These are phyloP conservation scores for Tamandua tetradactyla DNA, from an alignment of 2,797 vertebrate species.

Conservation along the genomic window DNA sequence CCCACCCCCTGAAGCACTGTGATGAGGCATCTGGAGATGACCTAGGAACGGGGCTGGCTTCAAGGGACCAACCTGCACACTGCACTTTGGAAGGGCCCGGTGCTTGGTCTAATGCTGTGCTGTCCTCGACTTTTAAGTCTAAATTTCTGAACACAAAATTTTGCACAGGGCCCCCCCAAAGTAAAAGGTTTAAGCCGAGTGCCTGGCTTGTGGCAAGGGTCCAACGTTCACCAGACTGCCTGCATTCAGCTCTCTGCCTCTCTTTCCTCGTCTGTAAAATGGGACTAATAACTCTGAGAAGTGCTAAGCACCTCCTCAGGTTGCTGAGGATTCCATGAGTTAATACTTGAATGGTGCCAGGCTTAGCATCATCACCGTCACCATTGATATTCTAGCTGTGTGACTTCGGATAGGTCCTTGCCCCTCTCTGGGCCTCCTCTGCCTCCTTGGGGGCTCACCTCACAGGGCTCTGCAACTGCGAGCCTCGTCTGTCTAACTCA, in stretches of 20 bases:
- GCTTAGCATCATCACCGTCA: background rate
- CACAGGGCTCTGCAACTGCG: accelerated
- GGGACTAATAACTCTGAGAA: background rate
- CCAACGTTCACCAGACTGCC: no score
- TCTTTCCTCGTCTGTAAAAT: background rate
- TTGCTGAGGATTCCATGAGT: background rate
- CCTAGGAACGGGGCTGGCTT: background rate
- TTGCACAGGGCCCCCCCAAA: no score
- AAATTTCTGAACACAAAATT: background rate
- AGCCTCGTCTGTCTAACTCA: accelerated
- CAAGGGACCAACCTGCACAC: background rate
- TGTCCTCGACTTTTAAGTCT: background rate
- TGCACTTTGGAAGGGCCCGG: no score
- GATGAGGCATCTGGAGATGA: background rate
- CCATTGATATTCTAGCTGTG: background rate
- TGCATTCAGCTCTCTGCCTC: background rate
- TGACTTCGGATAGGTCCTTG: background rate
- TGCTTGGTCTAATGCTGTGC: background rate
- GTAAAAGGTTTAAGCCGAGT: background rate
- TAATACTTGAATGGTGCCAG: no score
- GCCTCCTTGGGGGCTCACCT: background rate
- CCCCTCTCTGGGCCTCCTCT: background rate
- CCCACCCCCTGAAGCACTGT: background rate
- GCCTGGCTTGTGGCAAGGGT: background rate
- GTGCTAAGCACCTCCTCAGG: background rate